Base-by-base conservation (phyloP, 2,888 invertebrate species). In the Aproaerema taeniolella region DNA sequence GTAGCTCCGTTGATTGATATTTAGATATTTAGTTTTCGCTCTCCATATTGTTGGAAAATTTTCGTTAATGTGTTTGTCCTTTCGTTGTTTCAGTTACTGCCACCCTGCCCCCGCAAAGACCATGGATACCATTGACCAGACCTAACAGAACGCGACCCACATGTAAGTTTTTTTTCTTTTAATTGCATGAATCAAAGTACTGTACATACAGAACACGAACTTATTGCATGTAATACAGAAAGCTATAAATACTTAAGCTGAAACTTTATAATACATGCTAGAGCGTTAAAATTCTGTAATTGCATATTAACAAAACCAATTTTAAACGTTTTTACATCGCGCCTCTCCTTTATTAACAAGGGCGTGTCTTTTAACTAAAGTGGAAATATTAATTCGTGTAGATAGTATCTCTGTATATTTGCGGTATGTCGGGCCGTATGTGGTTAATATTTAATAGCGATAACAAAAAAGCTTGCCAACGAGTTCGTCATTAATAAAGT, bases 91-190 rank as follows among this genome's bases (percentile, higher is more conserved):
- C 91, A 96, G 96, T 96, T 72, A 94, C 94, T 66, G 93, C 94
- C 63, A 92, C 93, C 55, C 90, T 92, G 75, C 97, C 97, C 58
- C 97, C 97, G 54, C 95, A 95, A 78, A 90, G 98, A 82, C 97
- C 97, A 69, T 98, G 98, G 98, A 94, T 97, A 73, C 95, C 95
- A 47, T 88, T 97, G 65, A 94, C 95, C 46, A 91, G 95, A 80
- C 96, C 97, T 49, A 94, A 95, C 76, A 91, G 94, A 81, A 91
- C 92, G 69, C 91, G 95, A 83, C 95, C 97, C 58, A 93, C 95
- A 72, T 96, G 96, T 96, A 89, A 94, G 94, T 93, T 67, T 36
- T 12, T n/a, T 29, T 36, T 45, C 4, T 20, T 20, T 8, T 20
- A 6, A 20, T n/a, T n/a, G n/a, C n/a, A n/a, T n/a, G n/a, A n/a